A percentile compares a stretch with the other conserved stretches of the same genome.
Evolutionary conservation across 2,113 vertebrate species (phyloP).

Genomic region (Pedionomus torquatus): DNA sequence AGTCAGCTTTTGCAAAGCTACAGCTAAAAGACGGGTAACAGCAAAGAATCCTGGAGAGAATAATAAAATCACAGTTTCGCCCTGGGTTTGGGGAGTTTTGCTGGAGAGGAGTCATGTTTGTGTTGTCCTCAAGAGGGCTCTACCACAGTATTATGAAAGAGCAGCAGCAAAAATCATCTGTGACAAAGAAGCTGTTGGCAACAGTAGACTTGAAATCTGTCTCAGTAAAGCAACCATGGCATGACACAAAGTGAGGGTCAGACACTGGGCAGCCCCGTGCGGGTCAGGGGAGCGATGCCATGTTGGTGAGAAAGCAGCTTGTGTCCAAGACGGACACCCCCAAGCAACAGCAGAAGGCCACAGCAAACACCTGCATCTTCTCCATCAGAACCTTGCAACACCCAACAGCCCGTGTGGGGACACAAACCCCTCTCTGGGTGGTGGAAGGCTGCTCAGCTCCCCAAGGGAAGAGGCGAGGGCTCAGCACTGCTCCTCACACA

Average conservation of each 20-base stretch:
- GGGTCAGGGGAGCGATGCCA: background rate
- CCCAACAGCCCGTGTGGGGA: accelerated
- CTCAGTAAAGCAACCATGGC: accelerated
- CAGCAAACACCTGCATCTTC: accelerated
- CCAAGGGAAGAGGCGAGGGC: background rate
- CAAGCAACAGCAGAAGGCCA: background rate
- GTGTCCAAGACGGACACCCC: accelerated
- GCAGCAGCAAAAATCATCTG: background rate
- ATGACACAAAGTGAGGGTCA: accelerated
- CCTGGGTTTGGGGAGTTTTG: background rate
- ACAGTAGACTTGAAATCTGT: accelerated
- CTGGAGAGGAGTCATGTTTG: background rate
- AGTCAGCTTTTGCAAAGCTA: background rate
- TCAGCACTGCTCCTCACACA: background rate
- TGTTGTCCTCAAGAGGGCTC: conserved; percentile 54
- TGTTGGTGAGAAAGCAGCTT: accelerated
- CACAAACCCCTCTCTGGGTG: accelerated
- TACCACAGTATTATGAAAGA: background rate
- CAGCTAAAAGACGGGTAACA: background rate
- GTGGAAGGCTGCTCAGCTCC: background rate
- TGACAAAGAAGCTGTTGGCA: background rate
- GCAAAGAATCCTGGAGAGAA: background rate
- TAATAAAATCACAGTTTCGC: accelerated
- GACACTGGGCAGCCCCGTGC: accelerated
- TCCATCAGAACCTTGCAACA: accelerated